Conservation (phyloP, 2,888 invertebrate species). For the Celastrina argiolus region DNA sequence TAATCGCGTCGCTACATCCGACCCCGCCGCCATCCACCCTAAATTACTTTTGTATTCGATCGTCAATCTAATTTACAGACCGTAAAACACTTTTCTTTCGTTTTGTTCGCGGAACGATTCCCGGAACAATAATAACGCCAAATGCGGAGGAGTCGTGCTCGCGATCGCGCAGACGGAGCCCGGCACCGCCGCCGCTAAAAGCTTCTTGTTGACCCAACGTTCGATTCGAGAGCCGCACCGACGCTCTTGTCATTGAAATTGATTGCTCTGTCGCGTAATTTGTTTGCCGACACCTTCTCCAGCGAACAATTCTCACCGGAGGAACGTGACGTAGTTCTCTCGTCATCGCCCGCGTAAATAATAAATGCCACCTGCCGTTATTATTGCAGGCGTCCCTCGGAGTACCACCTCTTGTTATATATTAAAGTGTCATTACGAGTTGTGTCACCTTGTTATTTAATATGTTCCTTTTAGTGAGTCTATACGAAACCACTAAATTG, state of each 20-base stretch:
- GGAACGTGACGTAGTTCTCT: constrained; percentile 52
- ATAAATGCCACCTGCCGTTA: constrained; percentile 54
- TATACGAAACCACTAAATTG: background rate
- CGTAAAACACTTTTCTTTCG: constrained; percentile 56
- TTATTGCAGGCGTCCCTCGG: constrained; percentile 33
- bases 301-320: constrained; percentile 63
- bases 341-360: constrained; percentile 68
- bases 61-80: constrained; percentile 65
- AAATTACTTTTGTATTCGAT: constrained; percentile 70
- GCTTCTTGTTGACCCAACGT: constrained; percentile 75
- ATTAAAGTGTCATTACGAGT: constrained; percentile 20
- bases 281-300: constrained; percentile 61
- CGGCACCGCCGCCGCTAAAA: constrained; percentile 62
- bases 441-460: constrained; percentile 10
- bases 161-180: constrained; percentile 50
- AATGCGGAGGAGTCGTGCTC: constrained; percentile 50
- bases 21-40: constrained; percentile 62
- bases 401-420: constrained; percentile 25
- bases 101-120: constrained; percentile 40
- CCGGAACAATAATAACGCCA: constrained; percentile 51
- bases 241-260: constrained; percentile 72
- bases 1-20: constrained; percentile 72
- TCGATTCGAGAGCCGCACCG: constrained; percentile 67
- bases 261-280: constrained; percentile 78
- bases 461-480: background rate